Conservation (phyloP, 2,888 invertebrate genomes). For the Melinopterus prodromus region DNA sequence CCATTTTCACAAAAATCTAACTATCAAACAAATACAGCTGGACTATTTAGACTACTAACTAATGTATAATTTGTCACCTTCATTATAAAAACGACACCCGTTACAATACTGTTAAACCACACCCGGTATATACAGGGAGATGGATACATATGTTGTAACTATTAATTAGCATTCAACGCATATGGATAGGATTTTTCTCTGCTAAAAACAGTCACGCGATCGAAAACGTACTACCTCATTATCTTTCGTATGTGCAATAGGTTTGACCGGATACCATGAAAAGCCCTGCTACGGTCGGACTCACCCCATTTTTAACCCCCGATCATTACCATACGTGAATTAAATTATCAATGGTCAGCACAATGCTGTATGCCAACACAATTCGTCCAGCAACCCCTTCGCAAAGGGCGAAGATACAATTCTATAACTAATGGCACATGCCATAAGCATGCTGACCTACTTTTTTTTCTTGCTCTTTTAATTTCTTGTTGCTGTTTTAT, state of each 20-base stretch:
- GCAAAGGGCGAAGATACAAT: background rate
- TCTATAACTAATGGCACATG: background rate
- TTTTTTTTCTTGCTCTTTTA: background rate
- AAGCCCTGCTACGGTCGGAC: background rate
- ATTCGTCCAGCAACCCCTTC: background rate
- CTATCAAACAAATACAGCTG: background rate
- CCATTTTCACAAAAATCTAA: no score
- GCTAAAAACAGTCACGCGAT: background rate
- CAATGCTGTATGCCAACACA: background rate
- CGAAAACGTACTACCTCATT: background rate
- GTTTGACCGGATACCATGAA: background rate
- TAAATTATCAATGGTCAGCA: constrained; percentile 4
- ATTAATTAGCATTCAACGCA: background rate
- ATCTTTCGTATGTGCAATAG: background rate
- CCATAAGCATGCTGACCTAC: background rate
- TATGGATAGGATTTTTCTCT: background rate
- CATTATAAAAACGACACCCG: background rate
- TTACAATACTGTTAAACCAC: background rate
- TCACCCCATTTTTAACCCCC: background rate
- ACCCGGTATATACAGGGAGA: background rate
- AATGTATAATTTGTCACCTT: background rate
- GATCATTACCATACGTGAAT: background rate
- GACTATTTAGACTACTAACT: background rate
- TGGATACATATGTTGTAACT: background rate
- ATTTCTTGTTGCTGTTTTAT: background rate